A percentile compares a stretch with the other conserved stretches of the same genome.
These are phyloP conservation scores for Litoditis marina DNA, from an alignment of 2,888 invertebrate genomes.

Conservation along the genomic window DNA sequence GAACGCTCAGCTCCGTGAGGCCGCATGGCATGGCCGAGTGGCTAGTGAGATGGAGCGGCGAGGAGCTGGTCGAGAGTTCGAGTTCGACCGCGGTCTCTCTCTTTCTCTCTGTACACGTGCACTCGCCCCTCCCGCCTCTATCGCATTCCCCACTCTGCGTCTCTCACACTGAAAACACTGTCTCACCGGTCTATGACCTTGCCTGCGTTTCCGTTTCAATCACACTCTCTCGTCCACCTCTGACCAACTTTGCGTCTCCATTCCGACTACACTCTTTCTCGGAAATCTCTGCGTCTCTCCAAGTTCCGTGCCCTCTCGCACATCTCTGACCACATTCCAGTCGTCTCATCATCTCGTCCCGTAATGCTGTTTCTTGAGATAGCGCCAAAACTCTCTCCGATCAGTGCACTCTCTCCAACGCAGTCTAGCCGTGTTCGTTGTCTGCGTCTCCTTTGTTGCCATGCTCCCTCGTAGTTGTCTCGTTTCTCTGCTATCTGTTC, in stretches of 20 bases:
- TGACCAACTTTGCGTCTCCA: no score
- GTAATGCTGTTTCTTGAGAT: no score
- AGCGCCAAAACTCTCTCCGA: slow-evolving; percentile 10
- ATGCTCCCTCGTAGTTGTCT: background rate
- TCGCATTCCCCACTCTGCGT: background rate
- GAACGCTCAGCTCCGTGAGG: background rate
- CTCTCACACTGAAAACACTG: no score
- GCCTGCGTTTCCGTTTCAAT: background rate
- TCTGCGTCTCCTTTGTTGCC: background rate
- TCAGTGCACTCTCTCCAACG: slow-evolving; percentile 12
- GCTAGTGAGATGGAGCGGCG: background rate
- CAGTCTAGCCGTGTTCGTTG: slow-evolving; percentile 9
- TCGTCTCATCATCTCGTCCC: no score
- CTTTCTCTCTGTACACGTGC: no score
- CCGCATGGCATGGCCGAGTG: slow-evolving; percentile 14
- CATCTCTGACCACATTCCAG: background rate
- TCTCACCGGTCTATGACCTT: background rate
- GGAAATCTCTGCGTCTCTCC: slow-evolving; percentile 11
- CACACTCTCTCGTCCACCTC: background rate
- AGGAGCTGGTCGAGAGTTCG: background rate
- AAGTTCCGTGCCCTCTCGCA: background rate
- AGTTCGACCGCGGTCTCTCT: background rate
- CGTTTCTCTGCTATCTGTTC: background rate
- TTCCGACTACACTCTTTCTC: slow-evolving; percentile 8
- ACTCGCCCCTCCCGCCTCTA: background rate